phyloP scores from a whole-genome alignment of 2,888 invertebrate genomes.

The Tachina grossa region DNA sequence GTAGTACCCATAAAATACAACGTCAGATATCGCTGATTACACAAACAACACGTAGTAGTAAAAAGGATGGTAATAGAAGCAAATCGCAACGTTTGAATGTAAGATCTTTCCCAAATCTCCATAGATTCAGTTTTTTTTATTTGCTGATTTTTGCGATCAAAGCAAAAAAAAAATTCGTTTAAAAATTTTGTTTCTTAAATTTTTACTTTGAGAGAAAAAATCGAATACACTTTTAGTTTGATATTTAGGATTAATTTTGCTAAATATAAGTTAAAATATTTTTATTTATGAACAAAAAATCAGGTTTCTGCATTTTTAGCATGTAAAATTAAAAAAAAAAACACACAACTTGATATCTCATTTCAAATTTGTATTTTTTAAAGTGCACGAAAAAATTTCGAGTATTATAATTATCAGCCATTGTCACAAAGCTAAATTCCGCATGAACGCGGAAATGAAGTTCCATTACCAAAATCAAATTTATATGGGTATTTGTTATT shows the following conservation, averaged over 20 bases:
- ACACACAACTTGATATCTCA: neutral
- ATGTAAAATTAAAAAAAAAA: neutral
- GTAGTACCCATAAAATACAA: constrained; percentile 85
- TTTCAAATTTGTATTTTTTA: too few relatives aligned
- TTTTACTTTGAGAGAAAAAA: too few relatives aligned
- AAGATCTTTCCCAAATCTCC: constrained; percentile 82
- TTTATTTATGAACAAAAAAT: too few relatives aligned
- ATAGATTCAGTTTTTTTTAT: constrained; percentile 26
- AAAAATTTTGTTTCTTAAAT: neutral
- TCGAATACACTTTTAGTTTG: too few relatives aligned
- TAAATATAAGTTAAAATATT: too few relatives aligned
- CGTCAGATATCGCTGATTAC: constrained; percentile 87
- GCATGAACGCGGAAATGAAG: too few relatives aligned
- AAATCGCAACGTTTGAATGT: constrained; percentile 90
- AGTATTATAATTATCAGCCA: too few relatives aligned
- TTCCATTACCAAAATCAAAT: too few relatives aligned
- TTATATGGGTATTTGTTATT: too few relatives aligned
- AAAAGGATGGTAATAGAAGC: constrained; percentile 86
- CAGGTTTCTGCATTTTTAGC: neutral
- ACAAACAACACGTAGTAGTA: constrained; percentile 84
- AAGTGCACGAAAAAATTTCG: too few relatives aligned
- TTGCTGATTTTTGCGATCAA: neutral
- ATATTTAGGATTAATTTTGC: too few relatives aligned
- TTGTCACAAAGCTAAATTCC: too few relatives aligned
- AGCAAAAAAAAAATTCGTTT: neutral